Evolutionary conservation across 2,888 invertebrate genomes (phyloP), one percentile per base, ranked within the genome.

Genomic region (Polylopha cassiicola): DNA sequence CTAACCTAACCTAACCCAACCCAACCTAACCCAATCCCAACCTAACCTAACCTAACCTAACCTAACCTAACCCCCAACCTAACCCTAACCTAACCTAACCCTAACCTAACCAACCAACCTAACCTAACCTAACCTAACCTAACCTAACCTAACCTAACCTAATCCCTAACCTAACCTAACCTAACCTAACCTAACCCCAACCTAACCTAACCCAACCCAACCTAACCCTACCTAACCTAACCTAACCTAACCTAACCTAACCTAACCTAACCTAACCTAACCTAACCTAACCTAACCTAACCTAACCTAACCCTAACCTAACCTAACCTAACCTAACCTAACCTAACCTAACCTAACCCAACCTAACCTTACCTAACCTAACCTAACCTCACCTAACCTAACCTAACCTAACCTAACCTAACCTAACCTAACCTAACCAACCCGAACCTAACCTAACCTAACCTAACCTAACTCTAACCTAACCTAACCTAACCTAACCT

Each of bases 401-500:
- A 45, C 45, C 44, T 46, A 37, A 45, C 45, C 44, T 46, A 37
- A 45, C 45, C 44, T 46, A 37, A 45, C 45, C 44, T 46, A 37
- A 45, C 44, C 44, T 46, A 37, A 45, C 45, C 44, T 46, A 37
- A 45, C 44, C 44, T 46, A 37, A 45, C 45, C 44, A 39, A 37
- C 38, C 45, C 44, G 39, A 37, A 45, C 45, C 44, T 46, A 37
- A 45, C 45, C 44, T 38, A 30, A 45, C 45, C 44, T 46, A 31
- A 45, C 45, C 44, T 46, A 31, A 45, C 45, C 44, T 46, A 30
- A 45, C 45, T n/a, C 44, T 46, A 30, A 45, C 45, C 44, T 46
- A 31, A 45, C 45, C 44, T 46, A 30, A 34, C 33, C 33, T 34
- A 24, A 34, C 33, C 33, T 34, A 26, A 34, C 33, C 33, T 34